Evolutionary conservation across 2,888 invertebrate genomes (phyloP).

Genomic region (Torymus tubicola): DNA sequence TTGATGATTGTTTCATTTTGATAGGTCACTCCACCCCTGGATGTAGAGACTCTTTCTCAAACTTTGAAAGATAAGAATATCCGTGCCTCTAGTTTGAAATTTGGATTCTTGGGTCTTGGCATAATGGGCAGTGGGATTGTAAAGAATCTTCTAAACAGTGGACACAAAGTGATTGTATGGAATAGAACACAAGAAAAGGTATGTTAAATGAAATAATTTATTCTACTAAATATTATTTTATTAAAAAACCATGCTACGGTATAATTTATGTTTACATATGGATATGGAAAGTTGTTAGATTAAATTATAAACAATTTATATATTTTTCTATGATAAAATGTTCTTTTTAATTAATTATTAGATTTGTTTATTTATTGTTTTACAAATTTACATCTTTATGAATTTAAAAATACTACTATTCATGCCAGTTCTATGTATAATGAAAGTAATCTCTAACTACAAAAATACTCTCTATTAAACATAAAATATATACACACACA

Average conservation of each 20-base stretch:
- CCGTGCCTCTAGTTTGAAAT: slow-evolving; percentile 89
- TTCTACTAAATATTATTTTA: slow-evolving; percentile 31
- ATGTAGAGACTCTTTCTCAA: slow-evolving; percentile 86
- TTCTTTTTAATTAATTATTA: no score
- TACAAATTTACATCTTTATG: no score
- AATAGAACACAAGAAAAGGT: slow-evolving; percentile 95
- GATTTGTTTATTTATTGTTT: no score
- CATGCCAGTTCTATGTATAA: no score
- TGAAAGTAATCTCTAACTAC: no score
- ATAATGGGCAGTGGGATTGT: slow-evolving; percentile 97
- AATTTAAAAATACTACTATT: no score
- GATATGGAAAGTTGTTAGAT: no score
- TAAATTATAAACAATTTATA: no score
- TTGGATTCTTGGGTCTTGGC: slow-evolving; percentile 96
- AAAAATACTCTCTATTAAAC: no score
- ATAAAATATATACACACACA: no score
- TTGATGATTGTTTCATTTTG: slow-evolving; percentile 5
- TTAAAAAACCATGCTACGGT: neutral
- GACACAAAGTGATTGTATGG: slow-evolving; percentile 96
- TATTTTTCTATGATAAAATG: no score
- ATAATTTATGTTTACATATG: no score
- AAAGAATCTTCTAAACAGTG: slow-evolving; percentile 94
- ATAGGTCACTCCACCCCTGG: slow-evolving; percentile 85
- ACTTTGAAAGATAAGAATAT: slow-evolving; percentile 90
- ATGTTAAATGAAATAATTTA: slow-evolving; percentile 74